Evolutionary conservation across 2,797 vertebrate genomes (phyloP), one percentile per base, ranked within the genome.

Genomic region (Fistularia tabacaria): DNA sequence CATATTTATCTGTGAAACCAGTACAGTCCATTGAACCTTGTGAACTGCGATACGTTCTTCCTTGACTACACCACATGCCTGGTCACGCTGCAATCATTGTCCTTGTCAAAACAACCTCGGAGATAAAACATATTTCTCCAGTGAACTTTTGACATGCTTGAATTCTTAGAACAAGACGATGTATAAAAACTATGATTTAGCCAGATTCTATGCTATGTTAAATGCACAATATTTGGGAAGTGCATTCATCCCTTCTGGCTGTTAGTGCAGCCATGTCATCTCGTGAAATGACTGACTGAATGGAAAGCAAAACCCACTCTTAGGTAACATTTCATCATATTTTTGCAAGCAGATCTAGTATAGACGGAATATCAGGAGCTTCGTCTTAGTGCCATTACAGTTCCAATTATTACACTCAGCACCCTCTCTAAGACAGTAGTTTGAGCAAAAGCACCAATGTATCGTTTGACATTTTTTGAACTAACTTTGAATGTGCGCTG

Each of bases 41-140:
- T 51, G 56, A 55, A 74, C 64, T 49, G 51, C 40, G 62, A 65
- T 73, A 46, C 51, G 10, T 38, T 54, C n/a, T 41, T 57, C 49
- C 37, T 15, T 56, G 47, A 68, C 61, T 70, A 71, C 71, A 59
- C 54, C 48, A 39, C 60, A 53, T 36, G 53, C 69, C 36, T 63
- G 59, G 60, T 65, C 55, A 42, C 54, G 59, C 58, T 13, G 14
- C 51, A 69, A 45, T 83, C 73, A 57, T 57, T 70, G 46, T 70
- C 14, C 61, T 73, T 74, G 71, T 80, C 76, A 74, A 67, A 78
- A 71, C 64, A 70, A 37, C 44, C 62, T 39, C n/a, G 38, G 38
- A 11, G 50, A 53, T 41, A 36, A 60, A 76, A 62, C 38, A 43
- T 57, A 47, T 46, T 61, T 36, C 38, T 57, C 36, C 51, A 9